phyloP scores from a whole-genome alignment of 2,113 vertebrate species.

The Myanophis thanlyinensis region DNA sequence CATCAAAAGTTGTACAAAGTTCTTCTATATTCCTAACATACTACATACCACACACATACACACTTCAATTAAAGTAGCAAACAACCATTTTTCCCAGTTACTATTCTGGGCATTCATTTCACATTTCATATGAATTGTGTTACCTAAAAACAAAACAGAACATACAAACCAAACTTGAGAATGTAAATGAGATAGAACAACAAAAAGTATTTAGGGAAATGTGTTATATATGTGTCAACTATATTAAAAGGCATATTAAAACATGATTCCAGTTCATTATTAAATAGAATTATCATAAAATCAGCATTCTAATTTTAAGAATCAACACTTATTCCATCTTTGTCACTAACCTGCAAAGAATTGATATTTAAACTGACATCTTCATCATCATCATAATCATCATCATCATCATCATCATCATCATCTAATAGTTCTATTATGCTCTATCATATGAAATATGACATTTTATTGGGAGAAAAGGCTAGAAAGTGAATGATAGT shows the following conservation, averaged over 20 bases:
- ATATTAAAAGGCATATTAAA: slow-evolving; percentile 25
- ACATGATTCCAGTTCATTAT: slow-evolving; percentile 25
- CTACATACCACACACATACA: too few relatives aligned
- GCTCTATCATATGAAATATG: background rate
- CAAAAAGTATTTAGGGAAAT: background rate
- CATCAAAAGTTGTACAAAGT: background rate
- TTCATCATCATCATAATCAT: background rate
- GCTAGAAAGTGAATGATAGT: background rate
- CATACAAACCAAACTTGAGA: background rate
- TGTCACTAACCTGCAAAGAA: background rate
- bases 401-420: background rate
- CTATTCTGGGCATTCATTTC: background rate
- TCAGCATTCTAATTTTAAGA: slow-evolving; percentile 36
- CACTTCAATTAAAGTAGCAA: background rate
- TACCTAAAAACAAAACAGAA: background rate
- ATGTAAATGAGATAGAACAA: background rate
- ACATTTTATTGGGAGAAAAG: background rate
- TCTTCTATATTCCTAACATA: background rate
- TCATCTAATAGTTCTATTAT: slow-evolving; percentile 2
- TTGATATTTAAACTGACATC: background rate
- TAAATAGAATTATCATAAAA: slow-evolving; percentile 37
- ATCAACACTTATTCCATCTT: background rate
- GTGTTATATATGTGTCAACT: background rate
- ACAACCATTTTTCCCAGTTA: background rate
- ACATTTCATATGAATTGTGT: background rate